Evolutionary conservation across 2,888 invertebrate species (phyloP), one percentile per base, ranked within the genome.

Genomic region (Ceratothoa steindachneri): DNA sequence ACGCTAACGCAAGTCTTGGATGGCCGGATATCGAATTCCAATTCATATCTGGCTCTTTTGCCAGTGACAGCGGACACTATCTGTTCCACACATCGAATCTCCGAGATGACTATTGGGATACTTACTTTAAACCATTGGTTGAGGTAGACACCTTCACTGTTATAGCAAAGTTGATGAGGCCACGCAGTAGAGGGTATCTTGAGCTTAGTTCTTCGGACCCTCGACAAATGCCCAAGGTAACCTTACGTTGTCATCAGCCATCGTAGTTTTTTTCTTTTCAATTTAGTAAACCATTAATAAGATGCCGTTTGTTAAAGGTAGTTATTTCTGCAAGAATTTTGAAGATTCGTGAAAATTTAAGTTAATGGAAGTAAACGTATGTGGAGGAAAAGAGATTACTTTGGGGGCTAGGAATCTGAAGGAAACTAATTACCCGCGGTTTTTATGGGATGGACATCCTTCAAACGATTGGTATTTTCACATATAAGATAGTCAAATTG

Each of bases 11-110:
- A 72, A 88, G 90, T 0, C 92, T 93, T 71, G 94, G 95, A 83
- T 94, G 93, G 92, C 94, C 94, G 0, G 94, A 95, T 82, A 93
- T 94, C 78, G 93, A 93, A 83, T 92, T 93, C 82, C 94, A 94
- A 92, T 86, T 93, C 85, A 91, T 93, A 0, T 91, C 93, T 30
- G 89, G 91, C 0, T 91, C 91, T 0, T 91, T 91, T 0, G 90
- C 89, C 68, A 91, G 93, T 0, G 93, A 94, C 82, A 93, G 92
- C 22, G 93, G 93, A 0, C 88, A 89, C 0, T 87, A 89, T 51
- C 83, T 95, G 28, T 88, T 91, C 82, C 88, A 86, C 41, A 93
- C 93, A 0, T 93, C 93, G 81, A 91, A 94, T 0, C 85, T 94
- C 0, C 89, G 89, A 0, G 91, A 93, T 81, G 81, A 82, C 71